Evolutionary conservation across 1,140 invertebrate genomes (phyloP).

Genomic region (Lutraria rhynchaena): DNA sequence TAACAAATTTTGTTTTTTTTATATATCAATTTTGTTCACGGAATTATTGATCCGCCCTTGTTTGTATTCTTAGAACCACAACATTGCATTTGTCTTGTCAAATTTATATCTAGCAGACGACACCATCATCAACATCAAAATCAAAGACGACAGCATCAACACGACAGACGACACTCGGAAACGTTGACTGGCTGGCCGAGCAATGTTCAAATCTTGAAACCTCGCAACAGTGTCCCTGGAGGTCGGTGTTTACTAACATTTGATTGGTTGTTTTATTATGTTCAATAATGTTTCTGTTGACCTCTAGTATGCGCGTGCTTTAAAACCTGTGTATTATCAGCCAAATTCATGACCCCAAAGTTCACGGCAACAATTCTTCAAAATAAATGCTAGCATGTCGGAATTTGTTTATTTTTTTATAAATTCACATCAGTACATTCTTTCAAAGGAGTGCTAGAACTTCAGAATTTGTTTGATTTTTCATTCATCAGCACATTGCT

Average conservation of each 20-base stretch:
- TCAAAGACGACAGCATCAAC: not conserved
- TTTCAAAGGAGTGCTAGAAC: no score
- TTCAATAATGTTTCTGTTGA: no score
- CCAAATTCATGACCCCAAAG: no score
- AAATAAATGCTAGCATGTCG: no score
- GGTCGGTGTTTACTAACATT: no score
- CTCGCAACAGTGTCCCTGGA: conserved; percentile 33
- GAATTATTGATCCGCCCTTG: not conserved
- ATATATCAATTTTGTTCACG: not conserved
- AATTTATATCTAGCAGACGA: not conserved
- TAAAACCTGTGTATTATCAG: no score
- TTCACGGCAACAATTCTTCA: no score
- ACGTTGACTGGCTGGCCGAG: conserved; percentile 17
- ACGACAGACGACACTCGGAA: not conserved
- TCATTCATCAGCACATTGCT: not conserved
- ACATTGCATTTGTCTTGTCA: not conserved
- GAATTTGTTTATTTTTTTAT: no score
- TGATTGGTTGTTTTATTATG: no score
- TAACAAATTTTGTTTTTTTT: no score
- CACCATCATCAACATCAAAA: conserved; percentile 2
- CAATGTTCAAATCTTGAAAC: not conserved
- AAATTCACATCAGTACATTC: no score
- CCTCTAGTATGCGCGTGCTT: no score
- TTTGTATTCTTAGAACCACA: not conserved
- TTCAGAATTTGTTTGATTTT: not conserved